phyloP scores from a whole-genome alignment of 2,797 vertebrate genomes.

The Acipenser oxyrinchus region DNA sequence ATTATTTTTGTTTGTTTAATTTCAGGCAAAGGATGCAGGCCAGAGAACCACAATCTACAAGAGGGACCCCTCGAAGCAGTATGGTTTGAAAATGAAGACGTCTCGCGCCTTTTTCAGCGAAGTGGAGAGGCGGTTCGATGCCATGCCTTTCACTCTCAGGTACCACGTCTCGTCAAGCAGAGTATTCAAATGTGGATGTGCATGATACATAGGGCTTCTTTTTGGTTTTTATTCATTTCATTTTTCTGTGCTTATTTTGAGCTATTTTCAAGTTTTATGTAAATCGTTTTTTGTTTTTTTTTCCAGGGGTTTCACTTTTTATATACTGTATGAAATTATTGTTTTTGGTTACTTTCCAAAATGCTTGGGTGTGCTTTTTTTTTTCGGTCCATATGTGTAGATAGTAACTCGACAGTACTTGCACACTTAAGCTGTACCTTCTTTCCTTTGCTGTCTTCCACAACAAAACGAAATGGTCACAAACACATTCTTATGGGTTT shows the following conservation, averaged over 20 bases:
- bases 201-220: conserved; percentile 4
- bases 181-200: neutral
- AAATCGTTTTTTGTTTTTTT: neutral
- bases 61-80: conserved; percentile 91
- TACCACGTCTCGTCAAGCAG: conserved; percentile 30
- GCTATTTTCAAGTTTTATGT: neutral
- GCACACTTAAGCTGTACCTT: too few relatives aligned
- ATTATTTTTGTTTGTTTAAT: neutral
- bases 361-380: too few relatives aligned
- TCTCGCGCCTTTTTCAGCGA: conserved; percentile 94
- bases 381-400: too few relatives aligned
- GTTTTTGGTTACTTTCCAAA: too few relatives aligned
- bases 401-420: too few relatives aligned
- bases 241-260: neutral
- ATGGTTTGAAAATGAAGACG: conserved; percentile 96
- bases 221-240: neutral
- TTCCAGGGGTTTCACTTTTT: neutral
- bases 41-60: conserved; percentile 97
- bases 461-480: too few relatives aligned
- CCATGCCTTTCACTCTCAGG: conserved; percentile 96
- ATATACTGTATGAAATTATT: too few relatives aligned
- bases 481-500: too few relatives aligned
- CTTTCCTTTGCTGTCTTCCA: too few relatives aligned
- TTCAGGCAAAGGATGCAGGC: conserved; percentile 82
- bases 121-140: conserved; percentile 88